phyloP scores from a whole-genome alignment of 1,140 invertebrate genomes.

The Octopus sinensis region DNA sequence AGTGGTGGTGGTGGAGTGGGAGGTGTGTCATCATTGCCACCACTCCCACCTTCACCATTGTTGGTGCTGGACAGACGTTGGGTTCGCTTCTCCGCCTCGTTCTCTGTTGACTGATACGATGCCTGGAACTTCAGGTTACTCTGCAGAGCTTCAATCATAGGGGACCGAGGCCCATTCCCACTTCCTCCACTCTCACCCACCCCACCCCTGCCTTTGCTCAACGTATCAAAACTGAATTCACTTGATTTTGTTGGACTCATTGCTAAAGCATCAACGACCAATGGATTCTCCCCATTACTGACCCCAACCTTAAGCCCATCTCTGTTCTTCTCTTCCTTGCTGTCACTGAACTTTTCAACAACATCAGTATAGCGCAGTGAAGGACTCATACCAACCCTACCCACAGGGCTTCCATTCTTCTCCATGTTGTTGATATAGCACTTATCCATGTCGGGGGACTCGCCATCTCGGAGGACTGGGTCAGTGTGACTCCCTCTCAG shows the following conservation, averaged over 20 bases:
- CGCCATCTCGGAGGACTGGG: too few relatives aligned
- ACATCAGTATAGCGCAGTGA: neutral
- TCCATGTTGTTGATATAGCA: constrained; percentile 18
- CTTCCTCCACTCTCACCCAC: constrained; percentile 9
- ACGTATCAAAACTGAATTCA: constrained; percentile 5
- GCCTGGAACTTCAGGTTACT: constrained; percentile 31
- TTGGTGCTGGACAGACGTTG: constrained; percentile 28
- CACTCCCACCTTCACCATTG: constrained; percentile 15
- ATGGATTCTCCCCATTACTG: constrained; percentile 16
- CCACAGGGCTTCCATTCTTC: constrained; percentile 23
- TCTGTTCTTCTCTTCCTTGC: constrained; percentile 14
- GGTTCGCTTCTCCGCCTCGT: constrained; percentile 33
- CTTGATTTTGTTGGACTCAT: constrained; percentile 12
- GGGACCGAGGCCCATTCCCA: constrained; percentile 23
- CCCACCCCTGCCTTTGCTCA: neutral
- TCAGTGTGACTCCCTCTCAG: too few relatives aligned
- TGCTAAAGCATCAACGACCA: neutral
- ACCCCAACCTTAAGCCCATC: constrained; percentile 18
- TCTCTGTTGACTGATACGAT: constrained; percentile 30
- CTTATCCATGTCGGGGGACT: too few relatives aligned
- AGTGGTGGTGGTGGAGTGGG: constrained; percentile 27
- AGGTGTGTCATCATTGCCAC: constrained; percentile 8
- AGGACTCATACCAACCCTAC: neutral
- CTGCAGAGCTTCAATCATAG: constrained; percentile 30
- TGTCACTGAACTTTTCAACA: neutral